These are phyloP conservation scores for Labrus mixtus DNA, from an alignment of 2,113 vertebrate species.

Conservation along the genomic window DNA sequence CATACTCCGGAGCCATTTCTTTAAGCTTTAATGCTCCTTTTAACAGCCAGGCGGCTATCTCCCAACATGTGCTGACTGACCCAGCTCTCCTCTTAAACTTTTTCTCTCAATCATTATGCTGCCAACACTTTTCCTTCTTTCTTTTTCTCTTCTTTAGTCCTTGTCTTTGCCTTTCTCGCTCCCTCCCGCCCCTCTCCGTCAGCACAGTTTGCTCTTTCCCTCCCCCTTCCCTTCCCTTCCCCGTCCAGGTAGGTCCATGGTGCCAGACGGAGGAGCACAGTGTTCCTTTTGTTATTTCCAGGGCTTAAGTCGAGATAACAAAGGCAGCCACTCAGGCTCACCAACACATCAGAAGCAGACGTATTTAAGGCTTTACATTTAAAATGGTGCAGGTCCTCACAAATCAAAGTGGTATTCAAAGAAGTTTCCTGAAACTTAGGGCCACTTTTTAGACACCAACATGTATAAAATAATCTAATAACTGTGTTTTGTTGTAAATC, in stretches of 20 bases:
- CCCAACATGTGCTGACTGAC: constrained; percentile 69
- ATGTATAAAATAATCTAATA: no score
- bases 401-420: no score
- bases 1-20: constrained; percentile 33
- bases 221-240: constrained; percentile 15
- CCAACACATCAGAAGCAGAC: constrained; percentile 46
- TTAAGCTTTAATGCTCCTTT: constrained; percentile 57
- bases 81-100: constrained; percentile 26
- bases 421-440: background rate
- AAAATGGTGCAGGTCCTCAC: no score
- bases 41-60: constrained; percentile 64
- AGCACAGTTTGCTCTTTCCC: background rate
- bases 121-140: constrained; percentile 18
- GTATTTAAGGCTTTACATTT: constrained; percentile 46
- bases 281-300: constrained; percentile 73
- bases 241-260: constrained; percentile 65
- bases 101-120: constrained; percentile 15
- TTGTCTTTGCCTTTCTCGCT: constrained; percentile 13
- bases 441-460: no score
- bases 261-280: constrained; percentile 70
- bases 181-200: constrained; percentile 6
- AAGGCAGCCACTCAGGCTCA: constrained; percentile 56
- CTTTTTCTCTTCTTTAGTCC: constrained; percentile 16
- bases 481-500: no score
- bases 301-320: constrained; percentile 64